A percentile compares a stretch with the other conserved stretches of the same genome.
Conservation (phyloP, 2,113 vertebrate genomes). For the Genyomyrus donnyi region DNA sequence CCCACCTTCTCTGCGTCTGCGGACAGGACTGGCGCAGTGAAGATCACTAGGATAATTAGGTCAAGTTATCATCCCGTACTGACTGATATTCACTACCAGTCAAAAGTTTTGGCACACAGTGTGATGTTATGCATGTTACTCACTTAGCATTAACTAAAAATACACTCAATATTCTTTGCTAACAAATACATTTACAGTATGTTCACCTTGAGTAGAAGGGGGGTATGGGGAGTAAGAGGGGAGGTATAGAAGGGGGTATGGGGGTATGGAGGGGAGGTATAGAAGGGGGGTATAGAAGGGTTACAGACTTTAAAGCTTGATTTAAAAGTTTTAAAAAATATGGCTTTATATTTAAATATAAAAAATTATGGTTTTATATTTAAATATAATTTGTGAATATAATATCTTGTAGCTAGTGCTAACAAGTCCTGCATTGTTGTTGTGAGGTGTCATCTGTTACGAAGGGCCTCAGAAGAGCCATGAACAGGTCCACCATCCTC, state of each 20-base stretch:
- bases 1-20: background rate
- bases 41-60: background rate
- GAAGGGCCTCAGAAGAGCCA: background rate
- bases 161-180: no score
- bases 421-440: background rate
- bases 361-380: background rate
- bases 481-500: background rate
- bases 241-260: no score
- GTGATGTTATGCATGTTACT: no score
- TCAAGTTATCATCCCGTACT: background rate
- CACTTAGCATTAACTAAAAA: no score
- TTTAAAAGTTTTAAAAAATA: background rate
- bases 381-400: background rate
- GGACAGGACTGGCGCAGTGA: background rate
- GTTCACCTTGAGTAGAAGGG: background rate
- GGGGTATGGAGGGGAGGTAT: no score
- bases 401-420: background rate
- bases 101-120: no score
- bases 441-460: background rate
- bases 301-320: background rate
- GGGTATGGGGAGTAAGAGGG: no score
- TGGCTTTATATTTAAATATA: background rate
- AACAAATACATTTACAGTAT: no score
- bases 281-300: background rate
- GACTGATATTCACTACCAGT: background rate